Base-by-base conservation (phyloP, 2,888 invertebrate species). In the Endomychus coccineus region DNA sequence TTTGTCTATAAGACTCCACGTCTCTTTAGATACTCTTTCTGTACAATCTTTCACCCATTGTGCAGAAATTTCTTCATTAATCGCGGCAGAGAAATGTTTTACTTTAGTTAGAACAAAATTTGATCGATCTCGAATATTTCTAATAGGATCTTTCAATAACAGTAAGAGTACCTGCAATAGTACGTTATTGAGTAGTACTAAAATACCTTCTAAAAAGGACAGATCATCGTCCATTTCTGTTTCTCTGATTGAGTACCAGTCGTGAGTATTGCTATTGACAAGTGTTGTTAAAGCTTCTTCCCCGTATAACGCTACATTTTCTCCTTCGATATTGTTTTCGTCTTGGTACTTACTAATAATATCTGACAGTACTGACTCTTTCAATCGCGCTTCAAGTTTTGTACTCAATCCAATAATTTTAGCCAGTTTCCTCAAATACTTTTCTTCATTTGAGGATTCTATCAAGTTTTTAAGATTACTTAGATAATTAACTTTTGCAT, bases 241-340 rank as follows among this genome's bases (percentile, higher is more conserved):
- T 12, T 45, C 39, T 13, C 44, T 40, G 14, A 43, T 30, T 1
- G 41, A 30, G 36, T 44, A 53, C 25, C 50, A 38, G 28, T 27
- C 19, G n/a, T 29, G 17, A 14, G 22, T 27, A 25, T 48, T 43
- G 4, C 54, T 49, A 25, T 49, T 42, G 22, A 36, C 44, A 6
- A 62, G 45, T n/a, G 46, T 51, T 3, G 54, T 52, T 11, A 59
- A 39, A 4, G 56, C 51, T 19, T 59, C 61, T 42, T 61, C 65
- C 2, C 59, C 57, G 36, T 63, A 65, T 5, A 52, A 40, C 16
- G 45, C 43, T 3, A 57, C 42, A 27, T 56, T 45, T 30, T 55
- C 54, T 10, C 49, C 49, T 5, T 44, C 45, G 15, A 50, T 42
- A 44, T 50, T 45, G 14, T 51, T 41, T 19, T 52, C 43, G 21